These are phyloP conservation scores for Drosophila eohydei DNA, from an alignment of 2,888 invertebrate species.

Conservation along the genomic window DNA sequence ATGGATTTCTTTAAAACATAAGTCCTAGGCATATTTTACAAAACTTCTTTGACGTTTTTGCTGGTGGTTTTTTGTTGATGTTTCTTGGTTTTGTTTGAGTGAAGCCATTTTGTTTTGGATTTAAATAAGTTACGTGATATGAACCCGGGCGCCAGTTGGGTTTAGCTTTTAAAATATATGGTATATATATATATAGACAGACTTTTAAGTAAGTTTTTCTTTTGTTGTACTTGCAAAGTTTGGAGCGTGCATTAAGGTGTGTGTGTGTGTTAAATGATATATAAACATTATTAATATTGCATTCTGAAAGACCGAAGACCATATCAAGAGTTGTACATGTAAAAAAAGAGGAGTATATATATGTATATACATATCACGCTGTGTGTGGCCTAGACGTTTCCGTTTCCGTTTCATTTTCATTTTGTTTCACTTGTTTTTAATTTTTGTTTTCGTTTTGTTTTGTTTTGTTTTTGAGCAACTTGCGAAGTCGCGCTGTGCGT, in stretches of 20 bases:
- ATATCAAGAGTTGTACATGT: conserved; percentile 44
- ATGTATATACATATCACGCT: conserved; percentile 73
- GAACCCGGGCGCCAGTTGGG: conserved; percentile 24
- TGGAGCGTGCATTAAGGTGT: conserved; percentile 62
- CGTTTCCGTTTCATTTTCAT: conserved; percentile 26
- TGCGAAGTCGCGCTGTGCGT: conserved; percentile 73
- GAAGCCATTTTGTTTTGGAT: conserved; percentile 44
- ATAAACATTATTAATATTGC: conserved; percentile 40
- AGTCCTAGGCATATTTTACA: conserved; percentile 10
- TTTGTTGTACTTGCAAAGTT: conserved; percentile 71
- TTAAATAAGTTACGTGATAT: conserved; percentile 55
- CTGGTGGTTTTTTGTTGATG: conserved; percentile 26
- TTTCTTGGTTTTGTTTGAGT: conserved; percentile 39
- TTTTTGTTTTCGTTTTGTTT: conserved; percentile 18
- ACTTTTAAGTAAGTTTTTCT: conserved; percentile 60
- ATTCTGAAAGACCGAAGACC: conserved; percentile 37
- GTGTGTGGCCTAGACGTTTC: conserved; percentile 66
- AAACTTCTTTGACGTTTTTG: conserved; percentile 14
- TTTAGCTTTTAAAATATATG: conserved; percentile 47
- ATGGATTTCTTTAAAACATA: not conserved
- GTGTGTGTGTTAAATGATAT: conserved; percentile 21
- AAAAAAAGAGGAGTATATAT: conserved; percentile 28
- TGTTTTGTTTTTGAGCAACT: conserved; percentile 60
- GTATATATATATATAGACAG: conserved; percentile 53
- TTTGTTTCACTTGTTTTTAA: conserved; percentile 40